Base-by-base conservation (phyloP, 2,888 invertebrate genomes). In the Chromoteleia sp. region DNA sequence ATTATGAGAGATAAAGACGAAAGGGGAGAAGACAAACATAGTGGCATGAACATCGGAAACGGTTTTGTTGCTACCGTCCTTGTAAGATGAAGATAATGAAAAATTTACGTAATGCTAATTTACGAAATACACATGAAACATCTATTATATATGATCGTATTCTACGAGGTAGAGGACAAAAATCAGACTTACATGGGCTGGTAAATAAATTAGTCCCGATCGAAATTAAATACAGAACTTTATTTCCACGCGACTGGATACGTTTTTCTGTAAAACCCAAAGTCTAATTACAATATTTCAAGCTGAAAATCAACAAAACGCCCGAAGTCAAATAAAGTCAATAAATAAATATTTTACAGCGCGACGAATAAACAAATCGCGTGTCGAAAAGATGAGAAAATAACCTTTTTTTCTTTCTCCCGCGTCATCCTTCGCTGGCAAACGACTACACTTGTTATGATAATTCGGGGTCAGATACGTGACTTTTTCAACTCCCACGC, bases 121-220 rank as follows among this genome's bases (percentile, higher is more conserved):
- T 76, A 68, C 75, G 41, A 76, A 76, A 67, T 36, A 56, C 58
- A 75, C 67, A 58, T 58, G 65, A 75, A 75, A 50, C 59, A 68
- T 76, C 59, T 25, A 67, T 76, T 76, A 59, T 76, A 33, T 76
- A 68, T 76, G 52, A 67, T 21, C 65, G 21, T 54, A 12, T 52
- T 17, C 21, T 10, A 5, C 54, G 30, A 36, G 29, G 5, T 17
- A 17, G 33, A 50, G 30, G 21, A 75, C 75, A 67, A 75, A 67
- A 75, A 63, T 59, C 2, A 41, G 19, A 39, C 41, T 14, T 33
- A 19, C 19, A 8, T 12, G n/a, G n/a, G 6, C 59, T 29, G 52
- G 58, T 50, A 59, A 43, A 59, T 43, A 52, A 59, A 59, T 67
- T 76, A 76, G 50, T 67, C 33, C 48, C 56, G 43, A 59, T 52